Evolutionary conservation across 2,888 invertebrate genomes (phyloP), one percentile per base, ranked within the genome.

Genomic region (Apoda limacodes): DNA sequence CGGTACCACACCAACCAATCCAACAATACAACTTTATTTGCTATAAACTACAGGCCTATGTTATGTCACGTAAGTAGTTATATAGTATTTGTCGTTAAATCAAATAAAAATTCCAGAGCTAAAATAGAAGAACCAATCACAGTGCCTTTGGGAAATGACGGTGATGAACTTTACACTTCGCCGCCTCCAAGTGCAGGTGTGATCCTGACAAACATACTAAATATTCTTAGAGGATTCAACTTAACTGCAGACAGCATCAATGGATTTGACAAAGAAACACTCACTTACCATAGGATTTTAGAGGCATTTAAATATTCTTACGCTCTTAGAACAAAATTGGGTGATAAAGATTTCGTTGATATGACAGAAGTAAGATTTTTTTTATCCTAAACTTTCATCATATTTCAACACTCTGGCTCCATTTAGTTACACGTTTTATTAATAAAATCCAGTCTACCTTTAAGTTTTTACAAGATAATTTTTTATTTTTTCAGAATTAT

Each of bases 301-400:
- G 98, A 99, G 61, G 88, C 95, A 0, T 89, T 95, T 55, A 99
- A 99, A 62, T 95, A 90, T 70, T 93, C 92, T 0, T 97, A 90
- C 52, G 96, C 94, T 0, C 87, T 86, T 35, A 84, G 98, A 34
- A 90, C 93, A 1, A 87, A 89, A 45, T 67, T 98, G 9, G 97
- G 92, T 0, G 98, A 98, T 70, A 78, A 85, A 12, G 84, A 86
- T 30, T 95, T 88, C 59, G 74, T 88, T 25, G 83, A 93, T 48
- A 82, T 92, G n/a, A 68, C 82, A 12, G 82, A 86, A 61, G 93
- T 94, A 33, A 13, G n/a, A n/a, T n/a, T n/a, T n/a, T n/a, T n/a
- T n/a, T n/a, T n/a, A n/a, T n/a, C n/a, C n/a, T n/a, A n/a, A n/a
- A n/a, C n/a, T n/a, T n/a, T n/a, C n/a, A n/a, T n/a, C n/a, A n/a